Evolutionary conservation across 2,888 invertebrate genomes (phyloP), one percentile per base, ranked within the genome.

Genomic region (Hermodice carunculata): DNA sequence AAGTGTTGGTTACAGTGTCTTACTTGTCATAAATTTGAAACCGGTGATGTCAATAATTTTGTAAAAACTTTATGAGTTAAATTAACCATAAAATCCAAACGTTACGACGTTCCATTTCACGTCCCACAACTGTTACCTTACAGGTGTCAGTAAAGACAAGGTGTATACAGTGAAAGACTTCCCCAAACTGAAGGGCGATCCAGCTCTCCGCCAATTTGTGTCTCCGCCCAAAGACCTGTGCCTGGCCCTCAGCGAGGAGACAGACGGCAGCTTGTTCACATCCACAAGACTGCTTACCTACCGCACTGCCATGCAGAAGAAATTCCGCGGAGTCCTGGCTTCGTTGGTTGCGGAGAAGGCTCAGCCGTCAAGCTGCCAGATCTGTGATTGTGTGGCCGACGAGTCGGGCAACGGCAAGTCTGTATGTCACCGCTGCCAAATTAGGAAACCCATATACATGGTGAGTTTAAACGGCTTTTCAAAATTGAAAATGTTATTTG

Each of bases 111-210:
- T n/a, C n/a, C n/a, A n/a, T n/a, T n/a, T n/a, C n/a, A n/a, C n/a
- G n/a, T n/a, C n/a, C n/a, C n/a, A n/a, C n/a, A n/a, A n/a, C n/a
- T n/a, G n/a, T n/a, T n/a, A n/a, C n/a, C n/a, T n/a, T n/a, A n/a
- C n/a, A n/a, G n/a, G n/a, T n/a, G n/a, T n/a, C n/a, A n/a, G n/a
- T n/a, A n/a, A n/a, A n/a, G 88, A 88, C 0, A 86, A 89, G 54
- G 93, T 94, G 0, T 96, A 92, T 81, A 94, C 94, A 0, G 92
- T 92, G 81, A 93, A 92, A 74, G 94, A 93, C 80, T 94, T 95
- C 84, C 84, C 87, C 0, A 91, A 90, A 46, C 87, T 94, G 11
- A 48, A 3, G 1, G 60, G 60, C 24, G 60, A 60, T 32, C 19
- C n/a, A 17, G 49, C 51, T 5, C 60, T 60, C 17, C 42, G 61